These are phyloP conservation scores for Diplazon laetatorius DNA, from an alignment of 2,888 invertebrate genomes.

Conservation along the genomic window DNA sequence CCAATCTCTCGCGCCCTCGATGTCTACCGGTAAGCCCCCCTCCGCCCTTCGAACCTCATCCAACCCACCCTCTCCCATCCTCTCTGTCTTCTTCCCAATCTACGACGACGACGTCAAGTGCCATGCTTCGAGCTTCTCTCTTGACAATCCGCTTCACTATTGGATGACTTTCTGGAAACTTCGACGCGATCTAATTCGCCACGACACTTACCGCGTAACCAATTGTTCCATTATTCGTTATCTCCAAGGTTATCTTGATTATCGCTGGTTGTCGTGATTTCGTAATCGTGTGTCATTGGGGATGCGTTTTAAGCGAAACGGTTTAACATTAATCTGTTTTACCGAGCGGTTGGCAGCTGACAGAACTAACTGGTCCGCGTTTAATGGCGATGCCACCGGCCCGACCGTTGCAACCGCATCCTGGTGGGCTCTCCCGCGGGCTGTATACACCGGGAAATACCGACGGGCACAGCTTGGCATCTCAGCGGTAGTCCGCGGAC, in stretches of 20 bases:
- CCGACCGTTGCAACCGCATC: conserved; percentile 19
- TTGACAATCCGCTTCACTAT: conserved; percentile 36
- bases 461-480: conserved; percentile 26
- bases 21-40: conserved; percentile 29
- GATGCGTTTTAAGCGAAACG: background rate
- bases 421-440: conserved; percentile 35
- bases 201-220: conserved; percentile 12
- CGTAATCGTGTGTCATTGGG: background rate
- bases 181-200: conserved; percentile 38
- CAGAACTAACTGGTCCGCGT: conserved; percentile 26
- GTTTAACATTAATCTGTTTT: conserved; percentile 5
- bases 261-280: background rate
- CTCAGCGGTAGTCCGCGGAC: conserved; percentile 28
- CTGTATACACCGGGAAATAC: conserved; percentile 21
- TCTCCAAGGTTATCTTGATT: background rate
- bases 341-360: conserved; percentile 5
- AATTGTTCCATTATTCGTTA: background rate
- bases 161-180: conserved; percentile 6
- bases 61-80: too few relatives aligned
- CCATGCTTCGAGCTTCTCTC: conserved; percentile 17
- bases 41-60: background rate
- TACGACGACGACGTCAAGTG: conserved; percentile 18
- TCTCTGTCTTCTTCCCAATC: conserved; percentile 1
- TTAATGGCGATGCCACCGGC: conserved; percentile 5
- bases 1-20: conserved; percentile 30